These are phyloP conservation scores for Polypterus bichir DNA, from an alignment of 2,113 vertebrate species.

Conservation along the genomic window DNA sequence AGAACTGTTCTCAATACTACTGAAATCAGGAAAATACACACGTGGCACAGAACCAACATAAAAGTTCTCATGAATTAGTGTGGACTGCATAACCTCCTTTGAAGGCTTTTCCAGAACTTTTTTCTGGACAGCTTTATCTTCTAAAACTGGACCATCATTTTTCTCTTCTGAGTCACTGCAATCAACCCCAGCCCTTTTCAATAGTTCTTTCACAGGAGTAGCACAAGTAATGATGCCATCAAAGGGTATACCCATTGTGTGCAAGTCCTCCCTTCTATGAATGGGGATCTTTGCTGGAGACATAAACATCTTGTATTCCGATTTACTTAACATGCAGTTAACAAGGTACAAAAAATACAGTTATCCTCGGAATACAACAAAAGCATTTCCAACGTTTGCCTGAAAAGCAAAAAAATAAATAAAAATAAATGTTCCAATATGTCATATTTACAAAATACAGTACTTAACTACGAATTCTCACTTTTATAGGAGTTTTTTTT, in stretches of 20 bases:
- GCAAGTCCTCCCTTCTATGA: not conserved
- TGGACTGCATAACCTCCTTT: constrained; percentile 1
- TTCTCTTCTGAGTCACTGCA: not conserved
- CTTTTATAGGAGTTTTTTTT: no score
- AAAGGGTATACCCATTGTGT: constrained; percentile 6
- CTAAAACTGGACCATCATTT: not conserved
- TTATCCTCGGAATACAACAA: no score
- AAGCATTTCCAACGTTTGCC: no score
- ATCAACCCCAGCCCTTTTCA: not conserved
- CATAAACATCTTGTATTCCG: not conserved
- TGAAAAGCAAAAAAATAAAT: no score
- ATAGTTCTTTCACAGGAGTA: constrained; percentile 32
- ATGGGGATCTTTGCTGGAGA: not conserved
- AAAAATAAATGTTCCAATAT: no score
- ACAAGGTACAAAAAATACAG: no score
- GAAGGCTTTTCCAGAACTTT: no score
- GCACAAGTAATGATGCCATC: constrained; percentile 11
- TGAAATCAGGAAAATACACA: not conserved
- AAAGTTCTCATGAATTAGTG: not conserved
- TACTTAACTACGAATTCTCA: no score
- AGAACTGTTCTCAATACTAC: not conserved
- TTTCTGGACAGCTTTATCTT: not conserved
- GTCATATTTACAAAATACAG: no score
- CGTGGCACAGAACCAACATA: no score
- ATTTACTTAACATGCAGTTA: no score